phyloP scores from a whole-genome alignment of 2,888 invertebrate species.

The Willowsia nigromaculata region DNA sequence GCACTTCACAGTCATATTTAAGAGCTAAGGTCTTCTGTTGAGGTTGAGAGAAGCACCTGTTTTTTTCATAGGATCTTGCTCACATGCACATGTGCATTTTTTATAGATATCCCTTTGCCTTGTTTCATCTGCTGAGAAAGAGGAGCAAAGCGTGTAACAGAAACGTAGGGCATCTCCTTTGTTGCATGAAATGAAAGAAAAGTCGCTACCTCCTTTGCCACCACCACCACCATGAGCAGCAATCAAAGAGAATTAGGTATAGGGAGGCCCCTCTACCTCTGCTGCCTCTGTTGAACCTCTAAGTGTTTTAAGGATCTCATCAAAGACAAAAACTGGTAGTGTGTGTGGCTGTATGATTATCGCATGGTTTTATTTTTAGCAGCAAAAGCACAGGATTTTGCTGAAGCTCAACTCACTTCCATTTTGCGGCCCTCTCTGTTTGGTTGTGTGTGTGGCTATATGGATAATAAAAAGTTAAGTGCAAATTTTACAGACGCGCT shows the following conservation, averaged over 20 bases:
- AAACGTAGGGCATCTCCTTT: slow-evolving; percentile 20
- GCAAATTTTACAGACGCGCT: neutral
- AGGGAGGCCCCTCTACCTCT: no score
- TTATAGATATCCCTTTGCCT: neutral
- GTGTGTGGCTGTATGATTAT: neutral
- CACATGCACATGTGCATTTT: neutral
- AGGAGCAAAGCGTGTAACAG: neutral
- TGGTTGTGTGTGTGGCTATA: neutral
- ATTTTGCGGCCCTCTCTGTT: neutral
- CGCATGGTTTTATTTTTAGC: neutral
- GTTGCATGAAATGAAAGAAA: slow-evolving; percentile 31
- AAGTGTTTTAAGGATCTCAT: neutral
- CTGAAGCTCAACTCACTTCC: neutral
- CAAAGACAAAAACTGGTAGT: neutral
- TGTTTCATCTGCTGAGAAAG: neutral
- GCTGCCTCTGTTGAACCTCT: neutral
- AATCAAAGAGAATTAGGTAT: no score
- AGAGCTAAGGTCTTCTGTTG: neutral
- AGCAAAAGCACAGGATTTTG: neutral
- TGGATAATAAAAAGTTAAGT: neutral
- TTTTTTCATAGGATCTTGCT: no score
- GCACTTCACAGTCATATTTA: neutral
- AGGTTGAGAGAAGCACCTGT: neutral
- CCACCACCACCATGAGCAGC: no score
- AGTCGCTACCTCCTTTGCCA: neutral